Evolutionary conservation across 2,888 invertebrate genomes (phyloP).

Genomic region (Erebia ligea): DNA sequence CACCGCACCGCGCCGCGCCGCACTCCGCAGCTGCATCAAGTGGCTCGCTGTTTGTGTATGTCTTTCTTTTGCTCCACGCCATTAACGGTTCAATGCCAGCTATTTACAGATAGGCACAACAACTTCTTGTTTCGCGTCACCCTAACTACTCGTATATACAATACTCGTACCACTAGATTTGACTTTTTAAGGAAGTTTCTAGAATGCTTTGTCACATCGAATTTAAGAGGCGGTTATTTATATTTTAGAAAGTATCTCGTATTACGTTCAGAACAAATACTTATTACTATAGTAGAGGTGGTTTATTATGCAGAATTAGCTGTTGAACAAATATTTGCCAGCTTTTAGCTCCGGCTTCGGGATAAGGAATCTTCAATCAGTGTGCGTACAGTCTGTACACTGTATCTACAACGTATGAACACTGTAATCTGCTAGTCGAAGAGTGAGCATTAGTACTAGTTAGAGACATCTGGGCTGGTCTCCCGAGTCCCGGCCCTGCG

Average conservation of each 20-base stretch:
- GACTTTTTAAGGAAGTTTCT: neutral
- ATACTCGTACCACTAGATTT: neutral
- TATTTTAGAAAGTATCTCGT: conserved; percentile 5
- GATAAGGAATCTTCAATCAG: neutral
- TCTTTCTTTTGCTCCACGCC: neutral
- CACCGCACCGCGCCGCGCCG: neutral
- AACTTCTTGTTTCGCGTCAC: neutral
- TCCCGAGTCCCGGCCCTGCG: too few relatives aligned
- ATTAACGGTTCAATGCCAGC: neutral
- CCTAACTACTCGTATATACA: too few relatives aligned
- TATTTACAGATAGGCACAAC: neutral
- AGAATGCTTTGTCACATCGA: neutral
- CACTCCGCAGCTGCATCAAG: neutral
- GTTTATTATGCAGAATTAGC: neutral
- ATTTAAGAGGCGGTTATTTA: neutral
- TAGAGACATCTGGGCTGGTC: too few relatives aligned
- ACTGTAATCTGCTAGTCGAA: too few relatives aligned
- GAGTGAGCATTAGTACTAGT: too few relatives aligned
- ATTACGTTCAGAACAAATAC: neutral
- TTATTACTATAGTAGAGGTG: too few relatives aligned
- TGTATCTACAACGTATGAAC: too few relatives aligned
- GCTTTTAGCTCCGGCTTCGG: neutral
- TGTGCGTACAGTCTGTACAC: too few relatives aligned
- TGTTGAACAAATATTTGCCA: neutral
- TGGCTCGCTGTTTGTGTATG: neutral